phyloP scores from a whole-genome alignment of 1,140 invertebrate species.

The Orussus abietinus region DNA sequence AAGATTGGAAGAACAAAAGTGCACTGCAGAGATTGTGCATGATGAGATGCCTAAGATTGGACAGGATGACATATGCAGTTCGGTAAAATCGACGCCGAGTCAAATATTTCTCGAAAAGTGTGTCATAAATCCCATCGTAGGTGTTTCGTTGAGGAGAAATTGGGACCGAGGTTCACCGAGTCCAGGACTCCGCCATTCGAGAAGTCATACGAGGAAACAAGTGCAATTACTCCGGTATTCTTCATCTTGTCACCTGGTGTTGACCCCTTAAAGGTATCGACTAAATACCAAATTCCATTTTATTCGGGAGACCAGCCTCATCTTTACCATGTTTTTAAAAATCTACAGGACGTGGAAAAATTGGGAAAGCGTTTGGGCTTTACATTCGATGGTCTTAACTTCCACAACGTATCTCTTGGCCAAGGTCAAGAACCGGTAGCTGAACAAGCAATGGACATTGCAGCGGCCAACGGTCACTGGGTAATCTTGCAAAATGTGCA shows the following conservation, averaged over 20 bases:
- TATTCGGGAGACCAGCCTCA: conserved; percentile 2
- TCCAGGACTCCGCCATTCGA: conserved; percentile 73
- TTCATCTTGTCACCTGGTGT: conserved; percentile 95
- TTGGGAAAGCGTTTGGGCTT: conserved; percentile 78
- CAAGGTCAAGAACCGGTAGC: conserved; percentile 93
- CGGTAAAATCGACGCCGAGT: conserved; percentile 24
- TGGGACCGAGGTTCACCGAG: conserved; percentile 80
- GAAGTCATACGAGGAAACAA: conserved; percentile 84
- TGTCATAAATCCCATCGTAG: conserved; percentile 33
- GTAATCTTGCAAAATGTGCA: conserved; percentile 91
- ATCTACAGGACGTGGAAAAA: conserved; percentile 69
- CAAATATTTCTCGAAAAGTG: conserved; percentile 3
- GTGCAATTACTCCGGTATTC: conserved; percentile 81
- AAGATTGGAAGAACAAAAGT: conserved; percentile 94
- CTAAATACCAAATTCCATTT: conserved; percentile 6
- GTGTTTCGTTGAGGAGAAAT: conserved; percentile 79
- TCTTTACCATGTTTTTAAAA: conserved; percentile 1
- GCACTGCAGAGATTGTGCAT: conserved; percentile 87
- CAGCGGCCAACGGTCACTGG: conserved; percentile 82
- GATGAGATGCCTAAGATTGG: conserved; percentile 82
- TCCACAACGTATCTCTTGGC: conserved; percentile 90
- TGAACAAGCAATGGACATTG: conserved; percentile 77
- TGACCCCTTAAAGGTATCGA: conserved; percentile 75
- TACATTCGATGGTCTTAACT: conserved; percentile 74
- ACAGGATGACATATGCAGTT: conserved; percentile 80